Base-by-base conservation (phyloP, 1,140 invertebrate genomes). In the Diabrotica undecimpunctata region DNA sequence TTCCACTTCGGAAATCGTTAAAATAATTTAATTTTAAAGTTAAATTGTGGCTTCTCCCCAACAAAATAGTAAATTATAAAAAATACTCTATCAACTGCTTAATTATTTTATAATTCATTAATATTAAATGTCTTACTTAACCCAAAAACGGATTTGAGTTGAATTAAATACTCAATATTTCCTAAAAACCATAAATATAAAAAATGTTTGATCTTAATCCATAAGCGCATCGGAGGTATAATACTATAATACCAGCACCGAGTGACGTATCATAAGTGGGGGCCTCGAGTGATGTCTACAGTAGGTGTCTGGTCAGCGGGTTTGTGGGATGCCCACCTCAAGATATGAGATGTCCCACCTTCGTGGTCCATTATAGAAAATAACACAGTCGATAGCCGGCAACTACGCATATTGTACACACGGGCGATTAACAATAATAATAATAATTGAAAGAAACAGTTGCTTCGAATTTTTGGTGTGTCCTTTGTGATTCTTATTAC, bases 301-400 rank as follows among this genome's bases (percentile, higher is more conserved):
- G 55, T 60, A 60, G 58, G 58, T 51, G 58, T 60, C 58, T 50
- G 58, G 41, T 60, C 58, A 60, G 12, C 35, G 39, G 12, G 41
- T 46, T 13, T 46, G 41, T 46, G 41, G 57, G 61, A 63, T 61
- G 60, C 37, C 63, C 60, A 61, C 62, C 66, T 10, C 41, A 46
- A 46, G 41, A 46, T 10, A 46, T 52, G 38, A 56, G 52, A 52
- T 41, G 59, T 69, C 64, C 67, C 66, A 62, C 62, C 65, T 70
- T 67, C 62, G 59, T 60, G 66, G 66, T 64, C 66, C 63, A 62
- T 67, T 56, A 55, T 56, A 51, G 62, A 67, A 54, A 54, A 54
- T 62, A 46, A 46, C 41, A 53, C 66, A 72, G 70, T 72, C 70
- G 68, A 68, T 66, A 65, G 70, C 65, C 66, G 70, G 65, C 70